A percentile compares a stretch with the other conserved stretches of the same genome.
Evolutionary conservation across 2,888 invertebrate species (phyloP).

Genomic region (Drosophila borealis): DNA sequence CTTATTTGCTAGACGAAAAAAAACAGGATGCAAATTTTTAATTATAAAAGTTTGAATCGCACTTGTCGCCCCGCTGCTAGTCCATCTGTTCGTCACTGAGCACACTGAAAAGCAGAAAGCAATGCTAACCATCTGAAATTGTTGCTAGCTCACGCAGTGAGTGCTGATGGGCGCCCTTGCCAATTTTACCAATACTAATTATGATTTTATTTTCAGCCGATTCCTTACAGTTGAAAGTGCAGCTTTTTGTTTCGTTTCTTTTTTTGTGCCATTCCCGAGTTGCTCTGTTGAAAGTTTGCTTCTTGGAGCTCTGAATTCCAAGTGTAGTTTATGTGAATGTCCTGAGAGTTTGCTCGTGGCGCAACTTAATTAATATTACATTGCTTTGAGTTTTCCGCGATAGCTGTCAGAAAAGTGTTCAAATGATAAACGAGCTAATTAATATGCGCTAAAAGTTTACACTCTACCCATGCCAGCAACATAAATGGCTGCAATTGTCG

Average conservation of each 20-base stretch:
- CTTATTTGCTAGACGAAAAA: conserved; percentile 2
- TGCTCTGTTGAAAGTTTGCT: conserved; percentile 20
- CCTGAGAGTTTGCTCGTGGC: conserved; percentile 58
- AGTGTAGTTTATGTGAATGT: conserved; percentile 31
- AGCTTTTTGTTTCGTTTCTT: not conserved
- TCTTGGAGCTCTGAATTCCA: conserved; percentile 40
- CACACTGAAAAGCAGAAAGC: conserved; percentile 34
- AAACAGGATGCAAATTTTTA: conserved; percentile 71
- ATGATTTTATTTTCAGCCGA: conserved; percentile 64
- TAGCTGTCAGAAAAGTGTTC: conserved; percentile 70
- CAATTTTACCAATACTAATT: conserved; percentile 77
- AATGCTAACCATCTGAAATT: conserved; percentile 54
- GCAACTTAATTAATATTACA: conserved; percentile 77
- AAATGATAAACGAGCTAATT: conserved; percentile 79
- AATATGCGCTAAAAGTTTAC: conserved; percentile 68
- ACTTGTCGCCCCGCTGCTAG: conserved; percentile 52
- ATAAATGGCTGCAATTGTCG: conserved; percentile 43
- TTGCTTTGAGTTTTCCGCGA: conserved; percentile 57
- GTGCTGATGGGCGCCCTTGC: conserved; percentile 39
- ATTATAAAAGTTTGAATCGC: conserved; percentile 77
- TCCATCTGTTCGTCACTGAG: conserved; percentile 32
- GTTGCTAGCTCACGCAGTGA: conserved; percentile 47
- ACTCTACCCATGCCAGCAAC: conserved; percentile 9
- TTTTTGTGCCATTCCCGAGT: conserved; percentile 17
- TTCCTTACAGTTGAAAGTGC: conserved; percentile 29